Percentiles rank a stretch among this genome's conserved stretches.
These are phyloP conservation scores for Ectemnius lituratus DNA, from an alignment of 2,888 invertebrate species.

Conservation along the genomic window DNA sequence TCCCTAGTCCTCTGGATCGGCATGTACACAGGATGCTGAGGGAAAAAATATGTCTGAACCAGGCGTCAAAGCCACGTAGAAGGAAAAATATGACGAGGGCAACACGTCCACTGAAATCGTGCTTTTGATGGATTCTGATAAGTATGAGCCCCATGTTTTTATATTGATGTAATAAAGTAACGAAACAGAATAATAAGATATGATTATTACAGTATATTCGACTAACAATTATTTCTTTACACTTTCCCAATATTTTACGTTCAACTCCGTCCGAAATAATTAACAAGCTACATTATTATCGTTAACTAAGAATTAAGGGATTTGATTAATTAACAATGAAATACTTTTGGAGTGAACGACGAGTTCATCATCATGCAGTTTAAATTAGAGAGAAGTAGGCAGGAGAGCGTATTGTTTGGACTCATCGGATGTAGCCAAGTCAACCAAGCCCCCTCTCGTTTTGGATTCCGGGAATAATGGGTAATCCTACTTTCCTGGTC, in stretches of 20 bases:
- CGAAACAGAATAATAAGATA: background rate
- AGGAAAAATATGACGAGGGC: background rate
- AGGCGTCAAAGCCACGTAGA: background rate
- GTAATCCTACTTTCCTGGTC: slow-evolving; percentile 36
- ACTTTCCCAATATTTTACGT: too few relatives aligned
- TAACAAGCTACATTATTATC: too few relatives aligned
- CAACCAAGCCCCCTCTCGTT: slow-evolving; percentile 21
- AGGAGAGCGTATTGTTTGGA: slow-evolving; percentile 26
- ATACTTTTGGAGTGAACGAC: slow-evolving; percentile 17
- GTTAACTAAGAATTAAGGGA: too few relatives aligned
- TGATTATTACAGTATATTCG: too few relatives aligned
- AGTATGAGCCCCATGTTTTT: background rate
- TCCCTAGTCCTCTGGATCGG: slow-evolving; percentile 8
- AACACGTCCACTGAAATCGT: slow-evolving; percentile 8
- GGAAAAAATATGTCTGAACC: background rate
- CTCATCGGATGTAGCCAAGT: slow-evolving; percentile 7
- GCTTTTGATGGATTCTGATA: slow-evolving; percentile 4
- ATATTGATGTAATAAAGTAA: background rate
- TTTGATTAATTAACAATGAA: background rate
- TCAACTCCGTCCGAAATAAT: too few relatives aligned
- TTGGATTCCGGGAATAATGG: background rate
- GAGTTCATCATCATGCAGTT: slow-evolving; percentile 9
- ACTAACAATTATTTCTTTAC: slow-evolving; percentile 7
- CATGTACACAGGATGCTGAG: background rate
- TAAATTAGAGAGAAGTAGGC: background rate